Evolutionary conservation across 2,113 vertebrate genomes (phyloP).

Genomic region (Spea multiplicata): DNA sequence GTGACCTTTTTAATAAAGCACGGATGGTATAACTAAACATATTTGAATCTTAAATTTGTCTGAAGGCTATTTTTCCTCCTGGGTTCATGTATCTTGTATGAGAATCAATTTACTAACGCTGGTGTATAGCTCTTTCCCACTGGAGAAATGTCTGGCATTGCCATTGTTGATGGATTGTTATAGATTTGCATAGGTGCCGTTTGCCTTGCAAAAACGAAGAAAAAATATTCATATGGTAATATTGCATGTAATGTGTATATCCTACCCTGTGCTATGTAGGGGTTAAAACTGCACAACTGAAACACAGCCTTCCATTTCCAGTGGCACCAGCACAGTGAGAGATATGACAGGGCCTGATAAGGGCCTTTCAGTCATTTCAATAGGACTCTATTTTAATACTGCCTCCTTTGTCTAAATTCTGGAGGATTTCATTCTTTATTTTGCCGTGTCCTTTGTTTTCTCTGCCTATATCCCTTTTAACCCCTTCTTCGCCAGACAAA

Average conservation of each 20-base stretch:
- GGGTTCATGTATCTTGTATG: too few species aligned
- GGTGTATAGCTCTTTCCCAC: too few species aligned
- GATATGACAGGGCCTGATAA: slow-evolving; percentile 45
- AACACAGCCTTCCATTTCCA: slow-evolving; percentile 31
- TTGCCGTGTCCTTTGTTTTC: not conserved
- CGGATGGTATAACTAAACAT: not conserved
- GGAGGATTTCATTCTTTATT: slow-evolving; percentile 31
- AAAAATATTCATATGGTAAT: too few species aligned
- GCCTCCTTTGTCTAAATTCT: slow-evolving; percentile 35
- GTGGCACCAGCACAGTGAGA: slow-evolving; percentile 34
- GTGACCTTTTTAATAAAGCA: not conserved
- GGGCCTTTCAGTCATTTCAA: slow-evolving; percentile 42
- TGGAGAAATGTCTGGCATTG: too few species aligned
- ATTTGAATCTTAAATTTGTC: too few species aligned
- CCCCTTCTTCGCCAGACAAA: not conserved
- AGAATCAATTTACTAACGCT: too few species aligned
- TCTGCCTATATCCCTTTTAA: slow-evolving; percentile 2
- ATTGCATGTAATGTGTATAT: too few species aligned
- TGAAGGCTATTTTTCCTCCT: too few species aligned
- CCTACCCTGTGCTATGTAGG: too few species aligned
- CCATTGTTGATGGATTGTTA: too few species aligned
- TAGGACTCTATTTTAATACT: slow-evolving; percentile 41
- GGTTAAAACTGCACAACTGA: not conserved
- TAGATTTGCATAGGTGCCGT: too few species aligned
- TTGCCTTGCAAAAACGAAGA: too few species aligned